These are phyloP conservation scores for Ferrisia virgata DNA, from an alignment of 2,888 invertebrate species.

Conservation along the genomic window DNA sequence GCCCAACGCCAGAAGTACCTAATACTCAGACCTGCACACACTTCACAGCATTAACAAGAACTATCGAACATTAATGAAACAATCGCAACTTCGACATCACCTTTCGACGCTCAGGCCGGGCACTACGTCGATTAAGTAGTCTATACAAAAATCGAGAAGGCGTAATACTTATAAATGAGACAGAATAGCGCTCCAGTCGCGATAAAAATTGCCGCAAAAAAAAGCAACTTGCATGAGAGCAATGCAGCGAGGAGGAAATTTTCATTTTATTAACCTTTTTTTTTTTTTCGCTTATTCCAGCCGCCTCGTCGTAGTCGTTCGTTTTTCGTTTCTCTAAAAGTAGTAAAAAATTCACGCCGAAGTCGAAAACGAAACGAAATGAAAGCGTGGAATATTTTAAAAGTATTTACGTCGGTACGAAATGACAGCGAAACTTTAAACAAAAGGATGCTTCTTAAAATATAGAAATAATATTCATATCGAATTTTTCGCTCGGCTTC, in stretches of 20 bases:
- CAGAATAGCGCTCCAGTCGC: not conserved
- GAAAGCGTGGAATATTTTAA: not conserved
- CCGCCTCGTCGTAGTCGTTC: not conserved
- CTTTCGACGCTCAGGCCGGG: too few relatives aligned
- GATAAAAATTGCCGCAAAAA: not conserved
- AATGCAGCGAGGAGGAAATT: not conserved
- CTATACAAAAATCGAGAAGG: not conserved
- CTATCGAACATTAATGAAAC: slow-evolving; percentile 13
- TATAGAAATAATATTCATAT: slow-evolving; percentile 27
- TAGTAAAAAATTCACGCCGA: not conserved
- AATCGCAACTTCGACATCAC: not conserved
- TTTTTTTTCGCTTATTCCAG: not conserved
- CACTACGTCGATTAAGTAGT: not conserved
- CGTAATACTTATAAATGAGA: not conserved
- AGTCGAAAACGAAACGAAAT: not conserved
- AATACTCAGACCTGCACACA: not conserved
- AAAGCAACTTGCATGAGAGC: not conserved
- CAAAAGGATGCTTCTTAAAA: slow-evolving; percentile 4
- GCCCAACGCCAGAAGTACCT: not conserved
- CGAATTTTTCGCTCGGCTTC: slow-evolving; percentile 37
- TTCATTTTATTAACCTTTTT: slow-evolving; percentile 1
- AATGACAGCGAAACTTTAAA: slow-evolving; percentile 19
- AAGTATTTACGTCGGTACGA: not conserved
- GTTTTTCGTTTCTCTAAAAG: not conserved
- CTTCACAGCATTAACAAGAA: not conserved